Conservation (phyloP, 2,888 invertebrate genomes). For the Lasioglossum oenotherae region DNA sequence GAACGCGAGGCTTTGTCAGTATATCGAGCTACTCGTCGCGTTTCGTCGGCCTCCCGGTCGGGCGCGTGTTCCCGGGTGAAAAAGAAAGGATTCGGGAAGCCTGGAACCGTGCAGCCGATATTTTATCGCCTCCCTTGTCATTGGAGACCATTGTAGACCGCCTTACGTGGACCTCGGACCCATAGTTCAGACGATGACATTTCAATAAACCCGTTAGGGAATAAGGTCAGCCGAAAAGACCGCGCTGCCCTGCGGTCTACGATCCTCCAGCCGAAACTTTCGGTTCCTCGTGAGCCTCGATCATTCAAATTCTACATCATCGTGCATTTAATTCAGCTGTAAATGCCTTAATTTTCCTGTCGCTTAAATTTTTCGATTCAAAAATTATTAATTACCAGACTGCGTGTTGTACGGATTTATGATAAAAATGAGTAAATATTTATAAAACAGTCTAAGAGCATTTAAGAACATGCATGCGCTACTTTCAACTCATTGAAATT, state of each 20-base stretch:
- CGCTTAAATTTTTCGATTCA: too few relatives aligned
- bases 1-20: conserved; percentile 70
- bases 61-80: conserved; percentile 46
- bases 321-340: too few relatives aligned
- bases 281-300: not conserved
- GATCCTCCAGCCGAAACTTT: not conserved
- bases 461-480: too few relatives aligned
- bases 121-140: conserved; percentile 70
- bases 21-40: conserved; percentile 72
- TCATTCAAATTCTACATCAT: not conserved
- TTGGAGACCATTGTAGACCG: conserved; percentile 40
- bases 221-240: conserved; percentile 69
- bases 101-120: conserved; percentile 61
- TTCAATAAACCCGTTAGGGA: conserved; percentile 73
- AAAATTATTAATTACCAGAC: too few relatives aligned
- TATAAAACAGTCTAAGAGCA: too few relatives aligned
- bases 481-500: too few relatives aligned
- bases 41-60: conserved; percentile 62
- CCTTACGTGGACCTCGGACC: conserved; percentile 46
- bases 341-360: too few relatives aligned
- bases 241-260: not conserved
- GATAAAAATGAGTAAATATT: too few relatives aligned
- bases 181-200: conserved; percentile 76
- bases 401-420: too few relatives aligned
- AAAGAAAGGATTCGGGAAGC: conserved; percentile 37